Evolutionary conservation across 2,888 invertebrate species (phyloP), one percentile per base, ranked within the genome.

Genomic region (Buathra laborator): DNA sequence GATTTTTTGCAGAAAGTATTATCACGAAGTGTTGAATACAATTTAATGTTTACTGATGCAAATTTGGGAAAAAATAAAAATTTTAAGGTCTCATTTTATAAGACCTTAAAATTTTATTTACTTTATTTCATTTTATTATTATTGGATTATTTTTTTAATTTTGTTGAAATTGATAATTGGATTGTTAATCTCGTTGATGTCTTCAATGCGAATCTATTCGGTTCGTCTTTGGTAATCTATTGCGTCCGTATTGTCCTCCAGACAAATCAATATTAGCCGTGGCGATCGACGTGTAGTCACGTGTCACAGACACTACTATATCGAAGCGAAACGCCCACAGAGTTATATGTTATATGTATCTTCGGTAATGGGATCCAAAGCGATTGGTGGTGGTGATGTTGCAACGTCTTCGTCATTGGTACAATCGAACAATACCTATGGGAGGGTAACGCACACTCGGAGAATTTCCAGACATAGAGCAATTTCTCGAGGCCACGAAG

Each of bases 221-320:
- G 0, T 75, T 43, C 14, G 59, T 48, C 66, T 9, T 53, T 44
- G 37, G 29, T 24, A 37, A 43, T 53, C 43, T 19, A 7, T 48
- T n/a, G 24, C n/a, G 51, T 44, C 19, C 6, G 43, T 71, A 56
- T 75, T 75, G 51, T 53, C 43, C 51, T 29, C 12, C 29, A 70
- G 75, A 70, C 32, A 64, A 76, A 81, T 76, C 75, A 64, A 76
- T 81, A 76, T 81, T 81, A 82, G 67, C 48, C 71, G 14, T 43
- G 44, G 19, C n/a, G 71, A 72, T 77, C 64, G 46, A 59, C 71
- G 56, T 66, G 64, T 81, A 68, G 75, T 62, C 51, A 43, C 43
- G 24, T 62, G 80, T 70, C 81, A 70, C 53, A 19, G 51, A 68
- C 24, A 24, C 24, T 2, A 3, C 24, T 44, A 62, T 66, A 19